Base-by-base conservation (phyloP, 2,888 invertebrate genomes). In the Creontiades dilutus region DNA sequence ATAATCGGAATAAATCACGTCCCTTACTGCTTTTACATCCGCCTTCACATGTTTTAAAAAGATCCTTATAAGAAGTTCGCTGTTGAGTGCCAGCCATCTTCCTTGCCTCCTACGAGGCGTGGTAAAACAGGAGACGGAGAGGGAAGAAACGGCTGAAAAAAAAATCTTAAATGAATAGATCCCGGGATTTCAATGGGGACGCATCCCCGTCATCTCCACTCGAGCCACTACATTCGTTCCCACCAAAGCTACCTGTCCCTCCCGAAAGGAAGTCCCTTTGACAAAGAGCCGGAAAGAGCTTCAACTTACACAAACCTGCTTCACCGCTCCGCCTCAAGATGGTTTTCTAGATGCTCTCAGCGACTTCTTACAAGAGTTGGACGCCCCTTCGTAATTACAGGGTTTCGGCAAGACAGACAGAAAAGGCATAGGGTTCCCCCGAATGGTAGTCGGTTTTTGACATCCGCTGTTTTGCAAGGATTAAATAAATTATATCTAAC, bases 251-350 rank as follows among this genome's bases (percentile, higher is more conserved):
- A 82, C 82, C 82, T 82, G 82, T 52, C 28, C 55, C 55, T n/a
- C 27, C 27, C 5, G 47, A 46, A 76, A 86, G 47, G 86, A 46
- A 86, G 47, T 28, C 14, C 46, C 19, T 47, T 27, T 28, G 61
- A 86, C 86, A 86, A 86, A 75, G 86, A 68, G 86, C 86, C 86
- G 86, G 86, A 86, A 86, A 86, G 57, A 46, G 86, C 86, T 48
- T 86, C 86, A 75, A 19, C 86, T 86, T 86, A 86, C 86, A 46
- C 37, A 68, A 82, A 86, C 86, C 86, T 86, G 86, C 86, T 86
- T 48, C 85, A 37, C 75, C 23, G 86, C 75, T 68, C 75, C 86
- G 19, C 68, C 61, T 86, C 86, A 47, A 68, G 86, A 86, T 46
- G 86, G 68, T 86, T 57, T 57, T 57, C 57, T 28, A 0, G 37